Conservation (phyloP, 2,797 vertebrate species). For the Phaenicophaeus curvirostris region DNA sequence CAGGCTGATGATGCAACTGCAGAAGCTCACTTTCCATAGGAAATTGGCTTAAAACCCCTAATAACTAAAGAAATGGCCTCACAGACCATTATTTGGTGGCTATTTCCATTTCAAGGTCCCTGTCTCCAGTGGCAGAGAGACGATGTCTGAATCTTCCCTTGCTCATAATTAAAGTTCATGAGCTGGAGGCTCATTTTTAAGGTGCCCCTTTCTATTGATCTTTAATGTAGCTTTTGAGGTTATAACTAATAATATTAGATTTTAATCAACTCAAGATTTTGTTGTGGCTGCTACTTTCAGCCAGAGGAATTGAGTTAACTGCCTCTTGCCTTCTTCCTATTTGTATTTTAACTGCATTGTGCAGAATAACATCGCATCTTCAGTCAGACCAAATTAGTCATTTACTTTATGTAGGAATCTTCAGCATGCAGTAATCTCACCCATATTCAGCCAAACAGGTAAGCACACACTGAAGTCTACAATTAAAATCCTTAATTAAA, state of each 20-base stretch:
- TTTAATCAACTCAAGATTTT: constrained; percentile 1
- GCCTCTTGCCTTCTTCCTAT: not conserved
- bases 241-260: not conserved
- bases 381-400: constrained; percentile 17
- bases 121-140: not conserved
- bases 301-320: not conserved
- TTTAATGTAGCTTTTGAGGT: not conserved
- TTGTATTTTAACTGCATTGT: constrained; percentile 23
- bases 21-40: not conserved
- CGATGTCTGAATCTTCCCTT: not conserved
- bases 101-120: not conserved
- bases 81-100: constrained; percentile 9
- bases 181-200: constrained; percentile 10
- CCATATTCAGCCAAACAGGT: constrained; percentile 57
- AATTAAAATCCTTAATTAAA: constrained; percentile 73
- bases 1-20: not conserved
- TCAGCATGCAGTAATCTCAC: constrained; percentile 25
- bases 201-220: constrained; percentile 7
- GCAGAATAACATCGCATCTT: not conserved
- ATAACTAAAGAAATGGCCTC: not conserved
- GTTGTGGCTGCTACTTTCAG: not conserved
- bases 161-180: not conserved
- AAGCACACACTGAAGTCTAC: constrained; percentile 54
- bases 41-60: not conserved
- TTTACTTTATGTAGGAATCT: constrained; percentile 19